A percentile compares a stretch with the other conserved stretches of the same genome.
Conservation (phyloP, 1,140 invertebrate species). For the Geopemphigus sp. region DNA sequence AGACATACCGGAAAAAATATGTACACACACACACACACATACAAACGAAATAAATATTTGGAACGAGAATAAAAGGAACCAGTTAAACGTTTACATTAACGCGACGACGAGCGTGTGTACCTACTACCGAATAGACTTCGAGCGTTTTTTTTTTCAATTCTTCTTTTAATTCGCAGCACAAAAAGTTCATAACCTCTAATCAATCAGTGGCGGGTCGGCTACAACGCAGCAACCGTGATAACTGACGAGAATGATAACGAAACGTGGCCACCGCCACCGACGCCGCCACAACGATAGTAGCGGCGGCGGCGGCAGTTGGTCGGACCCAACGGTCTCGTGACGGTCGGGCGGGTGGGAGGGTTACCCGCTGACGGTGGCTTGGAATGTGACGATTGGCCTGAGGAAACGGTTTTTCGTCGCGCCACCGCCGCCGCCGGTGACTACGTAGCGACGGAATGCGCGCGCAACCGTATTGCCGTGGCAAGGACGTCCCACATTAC, state of each 20-base stretch:
- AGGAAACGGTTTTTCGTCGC: not conserved
- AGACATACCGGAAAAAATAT: not conserved
- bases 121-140: not conserved
- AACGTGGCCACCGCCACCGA: not conserved
- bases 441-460: no score
- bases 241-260: constrained; percentile 3
- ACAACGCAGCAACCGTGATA: constrained; percentile 46
- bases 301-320: not conserved
- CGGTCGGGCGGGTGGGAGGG: not conserved
- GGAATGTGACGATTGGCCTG: not conserved
- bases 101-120: no score
- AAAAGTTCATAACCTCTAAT: constrained; percentile 44
- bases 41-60: not conserved
- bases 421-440: no score
- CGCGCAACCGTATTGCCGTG: no score
- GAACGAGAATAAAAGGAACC: not conserved
- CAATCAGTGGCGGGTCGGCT: constrained; percentile 33
- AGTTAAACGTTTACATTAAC: no score
- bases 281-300: not conserved
- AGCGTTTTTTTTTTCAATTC: no score
- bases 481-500: no score
- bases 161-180: not conserved
- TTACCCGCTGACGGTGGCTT: not conserved
- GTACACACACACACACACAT: not conserved
- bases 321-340: not conserved